phyloP scores from a whole-genome alignment of 2,113 vertebrate species.

The Blennius ocellaris region DNA sequence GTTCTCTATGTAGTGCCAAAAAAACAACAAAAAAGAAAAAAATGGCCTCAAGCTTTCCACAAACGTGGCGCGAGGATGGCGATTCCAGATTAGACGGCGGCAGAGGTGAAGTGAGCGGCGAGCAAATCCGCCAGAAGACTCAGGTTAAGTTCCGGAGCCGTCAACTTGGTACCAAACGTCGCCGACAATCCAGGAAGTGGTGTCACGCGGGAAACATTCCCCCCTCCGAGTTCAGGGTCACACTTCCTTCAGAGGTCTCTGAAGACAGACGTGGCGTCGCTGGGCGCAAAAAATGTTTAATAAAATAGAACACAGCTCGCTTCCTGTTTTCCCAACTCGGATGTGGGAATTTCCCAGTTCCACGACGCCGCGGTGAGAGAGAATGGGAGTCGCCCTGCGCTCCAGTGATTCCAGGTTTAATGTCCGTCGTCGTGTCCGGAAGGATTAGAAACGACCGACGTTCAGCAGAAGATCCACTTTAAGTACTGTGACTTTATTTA shows the following conservation, averaged over 20 bases:
- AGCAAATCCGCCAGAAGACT: conserved; percentile 25
- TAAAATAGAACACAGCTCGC: too few relatives aligned
- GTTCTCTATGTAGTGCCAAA: conserved; percentile 45
- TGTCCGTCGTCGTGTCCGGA: too few relatives aligned
- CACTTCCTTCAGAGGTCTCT: too few relatives aligned
- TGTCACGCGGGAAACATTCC: conserved; percentile 14
- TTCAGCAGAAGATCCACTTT: not conserved
- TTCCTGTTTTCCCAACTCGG: too few relatives aligned
- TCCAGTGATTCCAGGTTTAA: too few relatives aligned
- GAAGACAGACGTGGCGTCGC: too few relatives aligned
- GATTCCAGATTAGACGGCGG: not conserved
- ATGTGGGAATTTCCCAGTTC: too few relatives aligned
- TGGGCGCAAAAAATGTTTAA: too few relatives aligned
- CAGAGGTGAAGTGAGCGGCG: not conserved
- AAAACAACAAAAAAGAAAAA: not conserved
- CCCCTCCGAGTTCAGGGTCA: too few relatives aligned
- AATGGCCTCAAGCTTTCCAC: not conserved
- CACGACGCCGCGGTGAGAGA: too few relatives aligned
- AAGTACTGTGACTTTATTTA: too few relatives aligned
- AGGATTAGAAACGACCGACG: not conserved
- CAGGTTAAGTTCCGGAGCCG: conserved; percentile 39
- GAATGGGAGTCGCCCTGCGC: not conserved
- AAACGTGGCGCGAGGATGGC: not conserved
- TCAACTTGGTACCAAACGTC: conserved; percentile 46
- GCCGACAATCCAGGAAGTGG: conserved; percentile 64